These are phyloP conservation scores for Toxotes jaculatrix DNA, from an alignment of 2,113 vertebrate genomes.

Conservation along the genomic window DNA sequence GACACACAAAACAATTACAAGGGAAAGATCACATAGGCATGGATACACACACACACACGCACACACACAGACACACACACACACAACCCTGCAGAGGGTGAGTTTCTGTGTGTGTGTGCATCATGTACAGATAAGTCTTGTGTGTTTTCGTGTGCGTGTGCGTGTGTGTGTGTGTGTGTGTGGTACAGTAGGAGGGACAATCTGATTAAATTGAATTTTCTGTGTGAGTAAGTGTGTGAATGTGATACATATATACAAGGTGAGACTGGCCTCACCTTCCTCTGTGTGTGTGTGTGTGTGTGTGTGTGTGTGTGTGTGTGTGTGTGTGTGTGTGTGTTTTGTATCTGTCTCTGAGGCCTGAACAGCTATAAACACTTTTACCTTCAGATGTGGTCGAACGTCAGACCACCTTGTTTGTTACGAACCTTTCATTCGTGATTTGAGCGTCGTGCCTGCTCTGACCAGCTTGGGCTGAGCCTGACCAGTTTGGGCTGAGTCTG, in stretches of 20 bases:
- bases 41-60: constrained; percentile 30
- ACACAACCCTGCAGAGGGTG: not conserved
- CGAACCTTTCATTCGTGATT: too few species aligned
- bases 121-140: not conserved
- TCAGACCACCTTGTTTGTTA: too few species aligned
- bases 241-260: constrained; percentile 20
- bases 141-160: not conserved
- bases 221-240: not conserved
- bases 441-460: too few species aligned
- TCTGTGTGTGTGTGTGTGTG: constrained; percentile 14
- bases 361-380: too few species aligned
- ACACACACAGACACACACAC: constrained; percentile 30
- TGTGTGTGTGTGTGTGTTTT: constrained; percentile 4
- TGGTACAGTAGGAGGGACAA: not conserved
- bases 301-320: constrained; percentile 8
- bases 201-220: constrained; percentile 29
- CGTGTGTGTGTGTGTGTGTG: not conserved
- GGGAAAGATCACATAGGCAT: too few species aligned
- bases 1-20: constrained; percentile 25
- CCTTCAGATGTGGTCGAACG: too few species aligned
- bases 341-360: not conserved
- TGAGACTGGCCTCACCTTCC: constrained; percentile 28
- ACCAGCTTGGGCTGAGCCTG: too few species aligned
- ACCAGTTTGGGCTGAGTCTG: too few species aligned
- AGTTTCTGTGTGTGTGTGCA: not conserved